phyloP scores from a whole-genome alignment of 1,140 invertebrate genomes.

The Trigoniulus corallinus region DNA sequence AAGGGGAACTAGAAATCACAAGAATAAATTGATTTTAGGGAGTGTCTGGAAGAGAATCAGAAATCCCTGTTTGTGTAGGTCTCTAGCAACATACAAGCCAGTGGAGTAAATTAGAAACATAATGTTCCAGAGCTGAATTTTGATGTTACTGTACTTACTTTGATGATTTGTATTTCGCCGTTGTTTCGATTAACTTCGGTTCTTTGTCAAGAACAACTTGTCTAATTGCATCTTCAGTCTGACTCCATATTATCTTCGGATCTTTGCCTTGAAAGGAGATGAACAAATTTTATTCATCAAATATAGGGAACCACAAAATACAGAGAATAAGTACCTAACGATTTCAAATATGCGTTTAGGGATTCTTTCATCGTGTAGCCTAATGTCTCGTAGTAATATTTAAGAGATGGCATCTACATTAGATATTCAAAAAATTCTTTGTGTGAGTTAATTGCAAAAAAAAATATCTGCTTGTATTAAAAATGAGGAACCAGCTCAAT shows the following conservation, averaged over 20 bases:
- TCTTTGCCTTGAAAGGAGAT: constrained; percentile 36
- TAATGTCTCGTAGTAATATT: constrained; percentile 52
- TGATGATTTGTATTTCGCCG: constrained; percentile 31
- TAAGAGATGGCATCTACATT: constrained; percentile 50
- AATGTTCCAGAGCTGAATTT: neutral
- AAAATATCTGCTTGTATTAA: neutral
- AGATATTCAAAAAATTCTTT: constrained; percentile 3
- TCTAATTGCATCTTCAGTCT: constrained; percentile 60
- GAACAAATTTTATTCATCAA: no score
- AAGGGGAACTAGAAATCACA: no score
- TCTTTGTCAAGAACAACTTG: constrained; percentile 60
- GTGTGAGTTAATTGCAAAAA: neutral
- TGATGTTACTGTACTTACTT: constrained; percentile 9
- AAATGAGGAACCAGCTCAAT: no score
- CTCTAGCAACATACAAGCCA: neutral
- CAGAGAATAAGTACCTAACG: no score
- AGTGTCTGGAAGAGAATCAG: constrained; percentile 16
- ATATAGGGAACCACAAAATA: no score
- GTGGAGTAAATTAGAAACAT: neutral
- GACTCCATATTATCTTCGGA: constrained; percentile 56
- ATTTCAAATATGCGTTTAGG: constrained; percentile 59
- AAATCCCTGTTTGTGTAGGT: no score
- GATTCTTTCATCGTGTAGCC: constrained; percentile 73
- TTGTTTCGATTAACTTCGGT: constrained; percentile 27
- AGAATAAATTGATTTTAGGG: no score